Evolutionary conservation across 1,140 invertebrate genomes (phyloP).

Genomic region (Polyergus mexicanus): DNA sequence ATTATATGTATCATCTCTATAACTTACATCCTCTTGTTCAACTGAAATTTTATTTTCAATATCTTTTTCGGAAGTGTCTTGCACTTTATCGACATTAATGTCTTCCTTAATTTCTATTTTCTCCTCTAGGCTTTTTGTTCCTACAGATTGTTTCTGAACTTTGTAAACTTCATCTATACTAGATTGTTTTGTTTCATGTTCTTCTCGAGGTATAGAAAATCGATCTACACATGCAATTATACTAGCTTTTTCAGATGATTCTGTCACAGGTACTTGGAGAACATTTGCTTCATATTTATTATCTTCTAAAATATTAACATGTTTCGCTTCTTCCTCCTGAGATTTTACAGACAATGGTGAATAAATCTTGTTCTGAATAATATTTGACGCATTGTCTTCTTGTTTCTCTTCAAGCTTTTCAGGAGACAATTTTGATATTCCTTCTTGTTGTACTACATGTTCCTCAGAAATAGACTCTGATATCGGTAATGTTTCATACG

Average conservation of each 20-base stretch:
- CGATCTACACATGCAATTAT: slow-evolving; percentile 31
- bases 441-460: slow-evolving; percentile 31
- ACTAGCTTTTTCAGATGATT: slow-evolving; percentile 53
- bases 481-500: slow-evolving; percentile 62
- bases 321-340: slow-evolving; percentile 37
- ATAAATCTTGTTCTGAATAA: slow-evolving; percentile 14
- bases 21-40: slow-evolving; percentile 42
- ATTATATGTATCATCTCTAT: slow-evolving; percentile 56
- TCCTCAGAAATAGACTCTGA: slow-evolving; percentile 73
- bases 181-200: slow-evolving; percentile 28
- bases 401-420: slow-evolving; percentile 57
- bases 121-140: not conserved
- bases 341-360: slow-evolving; percentile 27
- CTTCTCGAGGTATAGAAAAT: slow-evolving; percentile 35
- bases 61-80: not conserved
- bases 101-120: slow-evolving; percentile 13
- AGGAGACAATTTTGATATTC: slow-evolving; percentile 15
- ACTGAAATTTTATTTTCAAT: not conserved
- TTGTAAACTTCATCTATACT: slow-evolving; percentile 5
- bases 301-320: slow-evolving; percentile 31
- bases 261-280: slow-evolving; percentile 24
- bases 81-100: not conserved
- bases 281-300: not conserved
- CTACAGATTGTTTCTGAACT: not conserved
- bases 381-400: slow-evolving; percentile 54